A percentile compares a stretch with the other conserved stretches of the same genome.
Conservation (phyloP, 2,797 vertebrate species). For the Falco berigora region DNA sequence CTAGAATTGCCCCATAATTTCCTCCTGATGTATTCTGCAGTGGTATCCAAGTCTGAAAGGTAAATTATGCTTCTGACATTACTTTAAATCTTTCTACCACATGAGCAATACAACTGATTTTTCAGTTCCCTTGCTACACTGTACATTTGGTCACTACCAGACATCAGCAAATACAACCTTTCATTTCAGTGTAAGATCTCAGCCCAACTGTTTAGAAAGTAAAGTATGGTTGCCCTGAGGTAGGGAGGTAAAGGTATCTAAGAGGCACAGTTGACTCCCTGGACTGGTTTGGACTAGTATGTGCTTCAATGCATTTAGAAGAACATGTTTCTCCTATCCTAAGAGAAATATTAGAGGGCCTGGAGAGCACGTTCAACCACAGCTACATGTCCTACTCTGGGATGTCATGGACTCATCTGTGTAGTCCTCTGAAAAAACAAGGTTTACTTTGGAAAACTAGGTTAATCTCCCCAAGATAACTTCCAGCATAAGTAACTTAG, state of each 20-base stretch:
- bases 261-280: not conserved
- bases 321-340: not conserved
- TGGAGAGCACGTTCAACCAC: not conserved
- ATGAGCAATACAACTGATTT: not conserved
- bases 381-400: not conserved
- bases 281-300: not conserved
- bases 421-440: not conserved
- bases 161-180: not conserved
- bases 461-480: not conserved
- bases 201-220: not conserved
- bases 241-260: not conserved
- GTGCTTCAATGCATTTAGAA: not conserved
- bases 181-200: not conserved
- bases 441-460: not conserved
- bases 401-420: not conserved
- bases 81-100: not conserved
- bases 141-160: not conserved
- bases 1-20: not conserved
- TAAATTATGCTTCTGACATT: not conserved
- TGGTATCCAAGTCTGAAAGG: not conserved
- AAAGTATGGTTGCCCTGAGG: not conserved
- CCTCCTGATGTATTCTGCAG: not conserved
- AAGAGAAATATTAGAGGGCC: not conserved
- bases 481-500: not conserved
- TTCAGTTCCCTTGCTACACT: not conserved